A percentile compares a stretch with the other conserved stretches of the same genome.
Evolutionary conservation across 2,888 invertebrate genomes (phyloP).

Genomic region (Drosophila falleni): DNA sequence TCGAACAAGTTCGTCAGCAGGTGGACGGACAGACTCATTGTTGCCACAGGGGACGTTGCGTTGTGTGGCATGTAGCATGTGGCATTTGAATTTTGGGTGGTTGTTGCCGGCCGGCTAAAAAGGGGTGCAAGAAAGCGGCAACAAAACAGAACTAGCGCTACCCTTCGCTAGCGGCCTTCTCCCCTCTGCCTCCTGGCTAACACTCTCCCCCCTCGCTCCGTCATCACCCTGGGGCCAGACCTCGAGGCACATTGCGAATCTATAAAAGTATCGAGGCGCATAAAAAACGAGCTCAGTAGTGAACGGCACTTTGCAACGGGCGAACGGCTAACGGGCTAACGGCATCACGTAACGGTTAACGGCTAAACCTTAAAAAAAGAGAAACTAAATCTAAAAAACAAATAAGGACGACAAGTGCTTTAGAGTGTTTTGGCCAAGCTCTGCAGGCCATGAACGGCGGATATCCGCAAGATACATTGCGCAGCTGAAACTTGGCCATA

Average conservation of each 20-base stretch:
- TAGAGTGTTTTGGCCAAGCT: conserved; percentile 8
- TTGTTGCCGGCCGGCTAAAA: conserved; percentile 74
- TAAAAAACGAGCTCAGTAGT: conserved; percentile 85
- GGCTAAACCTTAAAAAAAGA: background rate
- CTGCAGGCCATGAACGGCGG: conserved; percentile 18
- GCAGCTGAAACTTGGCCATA: conserved; percentile 28
- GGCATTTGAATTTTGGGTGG: conserved; percentile 44
- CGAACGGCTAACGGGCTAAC: conserved; percentile 27
- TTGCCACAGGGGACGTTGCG: conserved; percentile 11
- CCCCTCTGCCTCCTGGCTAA: conserved; percentile 34
- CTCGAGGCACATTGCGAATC: conserved; percentile 81
- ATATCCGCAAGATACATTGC: conserved; percentile 34
- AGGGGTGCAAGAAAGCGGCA: conserved; percentile 50
- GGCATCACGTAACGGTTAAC: conserved; percentile 23
- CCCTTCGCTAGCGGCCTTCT: conserved; percentile 21
- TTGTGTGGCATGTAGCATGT: conserved; percentile 5
- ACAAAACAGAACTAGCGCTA: conserved; percentile 26
- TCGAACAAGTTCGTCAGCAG: conserved; percentile 66
- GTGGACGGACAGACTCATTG: conserved; percentile 31
- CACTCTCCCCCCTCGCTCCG: background rate
- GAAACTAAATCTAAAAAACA: background rate
- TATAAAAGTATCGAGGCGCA: conserved; percentile 85
- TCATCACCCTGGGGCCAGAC: conserved; percentile 37
- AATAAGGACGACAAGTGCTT: conserved; percentile 31
- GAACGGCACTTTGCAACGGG: conserved; percentile 83